These are phyloP conservation scores for Nasonovia ribisnigri DNA, from an alignment of 2,888 invertebrate species.

Conservation along the genomic window DNA sequence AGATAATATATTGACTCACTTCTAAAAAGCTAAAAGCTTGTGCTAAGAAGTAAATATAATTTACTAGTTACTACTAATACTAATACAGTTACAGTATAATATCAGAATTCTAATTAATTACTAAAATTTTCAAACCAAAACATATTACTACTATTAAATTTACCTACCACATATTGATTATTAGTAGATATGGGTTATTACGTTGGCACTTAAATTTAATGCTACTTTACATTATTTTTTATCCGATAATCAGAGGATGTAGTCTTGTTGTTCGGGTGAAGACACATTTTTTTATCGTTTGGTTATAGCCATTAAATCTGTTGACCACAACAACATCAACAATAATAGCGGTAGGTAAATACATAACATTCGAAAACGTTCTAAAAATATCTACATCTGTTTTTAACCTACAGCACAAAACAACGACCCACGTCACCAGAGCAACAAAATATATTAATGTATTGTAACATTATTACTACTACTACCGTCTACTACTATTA, in stretches of 20 bases:
- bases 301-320: background rate
- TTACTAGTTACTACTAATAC: background rate
- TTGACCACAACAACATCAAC: conserved; percentile 23
- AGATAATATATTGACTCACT: no score
- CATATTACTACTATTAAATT: background rate
- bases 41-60: no score
- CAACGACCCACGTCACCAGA: conserved; percentile 22
- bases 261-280: background rate
- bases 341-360: conserved; percentile 28
- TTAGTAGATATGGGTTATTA: background rate
- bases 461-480: background rate
- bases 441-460: background rate
- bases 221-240: background rate
- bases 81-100: background rate
- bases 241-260: background rate
- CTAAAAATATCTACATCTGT: conserved; percentile 25
- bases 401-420: conserved; percentile 22
- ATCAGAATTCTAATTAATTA: background rate
- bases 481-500: background rate
- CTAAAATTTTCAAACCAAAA: background rate
- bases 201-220: background rate
- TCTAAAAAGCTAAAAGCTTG: no score
- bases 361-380: conserved; percentile 27
- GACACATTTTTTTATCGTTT: background rate
- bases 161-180: background rate